These are phyloP conservation scores for Mesoligia furuncula DNA, from an alignment of 2,888 invertebrate species.

Conservation along the genomic window DNA sequence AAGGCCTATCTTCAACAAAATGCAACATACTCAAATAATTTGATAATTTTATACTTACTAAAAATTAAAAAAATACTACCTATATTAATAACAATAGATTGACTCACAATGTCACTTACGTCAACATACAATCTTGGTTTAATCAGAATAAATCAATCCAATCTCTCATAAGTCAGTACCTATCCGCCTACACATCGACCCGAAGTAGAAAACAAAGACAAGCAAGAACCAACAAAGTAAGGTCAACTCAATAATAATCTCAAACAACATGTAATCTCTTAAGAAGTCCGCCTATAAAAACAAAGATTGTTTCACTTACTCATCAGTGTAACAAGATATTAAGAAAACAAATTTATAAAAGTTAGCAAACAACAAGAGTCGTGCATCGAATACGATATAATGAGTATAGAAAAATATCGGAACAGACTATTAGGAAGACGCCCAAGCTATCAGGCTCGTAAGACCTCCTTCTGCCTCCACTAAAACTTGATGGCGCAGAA, in stretches of 20 bases:
- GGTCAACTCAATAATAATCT: slow-evolving; percentile 54
- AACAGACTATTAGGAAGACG: slow-evolving; percentile 76
- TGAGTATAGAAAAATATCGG: slow-evolving; percentile 61
- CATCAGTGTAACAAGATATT: slow-evolving; percentile 49
- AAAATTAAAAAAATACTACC: not conserved
- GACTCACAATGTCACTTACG: not conserved
- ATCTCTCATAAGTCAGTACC: slow-evolving; percentile 9
- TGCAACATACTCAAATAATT: no score
- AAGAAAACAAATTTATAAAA: slow-evolving; percentile 57
- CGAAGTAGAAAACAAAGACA: slow-evolving; percentile 40
- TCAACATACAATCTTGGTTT: slow-evolving; percentile 3
- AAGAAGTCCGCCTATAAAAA: slow-evolving; percentile 51
- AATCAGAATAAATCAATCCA: slow-evolving; percentile 10
- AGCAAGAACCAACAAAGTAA: slow-evolving; percentile 36
- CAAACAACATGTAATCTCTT: slow-evolving; percentile 57
- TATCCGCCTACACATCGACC: slow-evolving; percentile 15
- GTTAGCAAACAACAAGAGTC: slow-evolving; percentile 55
- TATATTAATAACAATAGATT: not conserved
- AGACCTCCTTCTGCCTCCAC: slow-evolving; percentile 77
- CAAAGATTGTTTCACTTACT: slow-evolving; percentile 56
- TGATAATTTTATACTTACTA: not conserved
- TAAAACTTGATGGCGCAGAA: slow-evolving; percentile 85
- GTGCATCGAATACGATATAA: slow-evolving; percentile 52
- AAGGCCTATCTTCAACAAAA: no score
- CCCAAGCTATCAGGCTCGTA: slow-evolving; percentile 75